A percentile compares a stretch with the other conserved stretches of the same genome.
phyloP scores from a whole-genome alignment of 2,888 invertebrate genomes.

The Frankliniella intonsa region DNA sequence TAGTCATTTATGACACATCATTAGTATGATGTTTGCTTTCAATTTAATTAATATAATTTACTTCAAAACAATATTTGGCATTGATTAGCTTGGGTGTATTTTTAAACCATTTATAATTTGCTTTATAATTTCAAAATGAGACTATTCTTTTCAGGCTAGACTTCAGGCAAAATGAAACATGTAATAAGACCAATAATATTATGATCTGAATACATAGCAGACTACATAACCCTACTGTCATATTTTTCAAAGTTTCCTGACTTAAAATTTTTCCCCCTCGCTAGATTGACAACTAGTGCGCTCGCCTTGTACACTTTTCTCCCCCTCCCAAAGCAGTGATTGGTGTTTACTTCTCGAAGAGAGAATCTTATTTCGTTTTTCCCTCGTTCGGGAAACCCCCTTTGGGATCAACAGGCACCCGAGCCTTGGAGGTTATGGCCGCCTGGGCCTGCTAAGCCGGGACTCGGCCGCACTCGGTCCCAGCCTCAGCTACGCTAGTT shows the following conservation, averaged over 20 bases:
- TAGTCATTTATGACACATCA: too few relatives aligned
- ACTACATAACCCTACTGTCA: slow-evolving; percentile 12
- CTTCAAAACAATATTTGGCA: too few relatives aligned
- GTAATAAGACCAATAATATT: not conserved
- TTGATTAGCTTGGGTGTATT: too few relatives aligned
- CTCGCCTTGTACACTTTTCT: too few relatives aligned
- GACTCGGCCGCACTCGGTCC: too few relatives aligned
- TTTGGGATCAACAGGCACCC: not conserved
- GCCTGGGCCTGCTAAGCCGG: not conserved
- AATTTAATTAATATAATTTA: too few relatives aligned
- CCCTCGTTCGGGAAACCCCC: not conserved
- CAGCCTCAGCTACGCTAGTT: too few relatives aligned
- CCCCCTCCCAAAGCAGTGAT: not conserved
- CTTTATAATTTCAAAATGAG: too few relatives aligned
- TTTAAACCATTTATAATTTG: too few relatives aligned
- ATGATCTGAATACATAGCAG: not conserved
- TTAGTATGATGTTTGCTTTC: too few relatives aligned
- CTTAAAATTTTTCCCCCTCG: not conserved
- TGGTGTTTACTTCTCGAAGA: not conserved
- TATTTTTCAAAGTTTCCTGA: not conserved
- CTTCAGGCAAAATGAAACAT: not conserved
- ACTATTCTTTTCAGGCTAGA: too few relatives aligned
- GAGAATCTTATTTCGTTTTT: not conserved
- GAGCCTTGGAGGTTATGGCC: not conserved
- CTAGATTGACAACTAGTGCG: not conserved